Evolutionary conservation across 2,113 vertebrate species (phyloP).

Genomic region (Tyrannus savana): DNA sequence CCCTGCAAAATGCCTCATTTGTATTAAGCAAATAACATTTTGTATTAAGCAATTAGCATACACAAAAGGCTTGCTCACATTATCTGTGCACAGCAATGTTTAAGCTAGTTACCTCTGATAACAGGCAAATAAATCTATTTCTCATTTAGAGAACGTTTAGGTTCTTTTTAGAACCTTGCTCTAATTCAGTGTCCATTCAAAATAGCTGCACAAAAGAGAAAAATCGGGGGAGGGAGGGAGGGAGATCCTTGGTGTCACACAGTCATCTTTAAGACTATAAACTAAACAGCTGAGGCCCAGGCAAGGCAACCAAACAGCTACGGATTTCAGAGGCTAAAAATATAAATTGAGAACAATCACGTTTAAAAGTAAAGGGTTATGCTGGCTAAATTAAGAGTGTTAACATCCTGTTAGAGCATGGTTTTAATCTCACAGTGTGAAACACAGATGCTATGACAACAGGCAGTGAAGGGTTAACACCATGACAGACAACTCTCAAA

Average conservation of each 20-base stretch:
- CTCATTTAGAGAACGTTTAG: neutral
- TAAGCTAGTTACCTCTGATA: neutral
- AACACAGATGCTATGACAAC: neutral
- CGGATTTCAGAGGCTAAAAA: neutral
- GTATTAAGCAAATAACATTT: neutral
- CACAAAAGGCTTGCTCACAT: neutral
- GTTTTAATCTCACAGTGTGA: neutral
- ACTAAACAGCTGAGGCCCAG: constrained; percentile 52
- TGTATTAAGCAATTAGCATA: constrained; percentile 2
- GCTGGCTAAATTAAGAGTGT: neutral
- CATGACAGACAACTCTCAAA: constrained; percentile 28
- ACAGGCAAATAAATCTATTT: neutral
- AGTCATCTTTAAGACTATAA: neutral
- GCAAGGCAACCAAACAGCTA: constrained; percentile 3
- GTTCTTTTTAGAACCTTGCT: constrained; percentile 21
- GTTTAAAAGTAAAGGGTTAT: neutral
- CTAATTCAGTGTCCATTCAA: neutral
- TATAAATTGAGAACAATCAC: neutral
- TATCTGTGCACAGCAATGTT: neutral
- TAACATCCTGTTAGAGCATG: neutral
- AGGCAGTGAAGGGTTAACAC: constrained; percentile 30
- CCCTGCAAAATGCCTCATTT: constrained; percentile 5
- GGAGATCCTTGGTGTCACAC: neutral
- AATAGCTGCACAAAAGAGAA: neutral
- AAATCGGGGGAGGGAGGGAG: neutral